Evolutionary conservation across 2,113 vertebrate genomes (phyloP).

Genomic region (Edolisoma coerulescens): DNA sequence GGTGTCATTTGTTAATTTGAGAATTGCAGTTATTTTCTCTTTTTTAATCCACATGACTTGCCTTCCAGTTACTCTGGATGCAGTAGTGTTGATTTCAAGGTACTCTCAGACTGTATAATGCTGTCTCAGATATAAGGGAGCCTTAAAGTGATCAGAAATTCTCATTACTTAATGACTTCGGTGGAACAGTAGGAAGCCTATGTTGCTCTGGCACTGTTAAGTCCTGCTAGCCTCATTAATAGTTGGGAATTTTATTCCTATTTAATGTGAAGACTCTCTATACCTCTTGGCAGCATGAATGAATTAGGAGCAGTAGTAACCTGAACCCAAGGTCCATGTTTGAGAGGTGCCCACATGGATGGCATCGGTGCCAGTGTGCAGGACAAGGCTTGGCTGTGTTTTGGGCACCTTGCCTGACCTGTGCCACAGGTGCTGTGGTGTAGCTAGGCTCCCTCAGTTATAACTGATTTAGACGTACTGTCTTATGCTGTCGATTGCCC

Average conservation of each 20-base stretch:
- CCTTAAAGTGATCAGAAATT: background rate
- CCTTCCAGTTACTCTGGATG: background rate
- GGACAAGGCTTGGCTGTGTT: accelerated
- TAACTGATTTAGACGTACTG: background rate
- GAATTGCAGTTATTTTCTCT: background rate
- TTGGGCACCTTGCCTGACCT: too few species aligned
- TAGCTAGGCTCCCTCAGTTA: background rate
- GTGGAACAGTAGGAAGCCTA: background rate
- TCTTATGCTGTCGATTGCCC: background rate
- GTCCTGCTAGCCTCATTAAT: background rate
- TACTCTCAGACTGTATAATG: background rate
- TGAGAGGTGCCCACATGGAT: accelerated
- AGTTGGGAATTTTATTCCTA: background rate
- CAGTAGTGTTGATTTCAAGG: background rate
- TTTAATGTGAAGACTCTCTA: background rate
- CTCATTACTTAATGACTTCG: background rate
- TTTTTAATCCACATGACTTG: background rate
- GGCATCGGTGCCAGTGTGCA: accelerated
- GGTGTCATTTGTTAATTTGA: background rate
- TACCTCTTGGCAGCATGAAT: background rate
- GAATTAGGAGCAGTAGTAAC: background rate
- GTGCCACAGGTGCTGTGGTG: background rate
- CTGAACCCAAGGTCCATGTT: accelerated
- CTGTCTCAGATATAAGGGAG: background rate
- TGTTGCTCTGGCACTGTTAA: background rate